Evolutionary conservation across 2,888 invertebrate species (phyloP).

Genomic region (Acrocyrtus sp.): DNA sequence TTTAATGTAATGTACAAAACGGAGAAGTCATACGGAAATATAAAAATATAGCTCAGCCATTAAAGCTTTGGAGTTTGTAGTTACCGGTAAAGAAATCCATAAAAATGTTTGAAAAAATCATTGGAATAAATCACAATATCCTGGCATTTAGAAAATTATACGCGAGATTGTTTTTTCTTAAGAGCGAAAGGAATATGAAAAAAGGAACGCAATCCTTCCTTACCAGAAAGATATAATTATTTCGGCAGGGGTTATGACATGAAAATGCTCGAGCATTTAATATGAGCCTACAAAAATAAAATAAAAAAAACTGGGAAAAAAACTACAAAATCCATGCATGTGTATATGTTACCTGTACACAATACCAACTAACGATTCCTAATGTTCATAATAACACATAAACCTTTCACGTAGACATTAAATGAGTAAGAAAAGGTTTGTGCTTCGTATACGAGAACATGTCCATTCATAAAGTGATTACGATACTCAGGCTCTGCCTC

Average conservation of each 20-base stretch:
- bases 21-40: too few relatives aligned
- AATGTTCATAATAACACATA: slow-evolving; percentile 28
- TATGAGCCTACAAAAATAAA: slow-evolving; percentile 39
- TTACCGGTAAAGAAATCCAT: slow-evolving; percentile 37
- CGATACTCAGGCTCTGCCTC: too few relatives aligned
- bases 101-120: slow-evolving; percentile 39
- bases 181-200: slow-evolving; percentile 22
- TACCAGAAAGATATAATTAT: slow-evolving; percentile 48
- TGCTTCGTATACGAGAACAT: not conserved
- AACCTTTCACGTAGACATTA: slow-evolving; percentile 27
- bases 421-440: slow-evolving; percentile 1
- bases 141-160: slow-evolving; percentile 50
- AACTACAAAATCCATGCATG: too few relatives aligned
- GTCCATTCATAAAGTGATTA: slow-evolving; percentile 18
- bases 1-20: slow-evolving; percentile 48
- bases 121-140: slow-evolving; percentile 53
- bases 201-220: slow-evolving; percentile 6
- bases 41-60: too few relatives aligned
- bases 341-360: too few relatives aligned
- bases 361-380: too few relatives aligned
- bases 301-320: slow-evolving; percentile 20
- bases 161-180: slow-evolving; percentile 46
- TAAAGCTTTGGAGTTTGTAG: too few relatives aligned
- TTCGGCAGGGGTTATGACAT: slow-evolving; percentile 49
- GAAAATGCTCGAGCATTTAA: slow-evolving; percentile 32